Conservation (phyloP, 2,113 vertebrate genomes). For the Rhipidura dahli region DNA sequence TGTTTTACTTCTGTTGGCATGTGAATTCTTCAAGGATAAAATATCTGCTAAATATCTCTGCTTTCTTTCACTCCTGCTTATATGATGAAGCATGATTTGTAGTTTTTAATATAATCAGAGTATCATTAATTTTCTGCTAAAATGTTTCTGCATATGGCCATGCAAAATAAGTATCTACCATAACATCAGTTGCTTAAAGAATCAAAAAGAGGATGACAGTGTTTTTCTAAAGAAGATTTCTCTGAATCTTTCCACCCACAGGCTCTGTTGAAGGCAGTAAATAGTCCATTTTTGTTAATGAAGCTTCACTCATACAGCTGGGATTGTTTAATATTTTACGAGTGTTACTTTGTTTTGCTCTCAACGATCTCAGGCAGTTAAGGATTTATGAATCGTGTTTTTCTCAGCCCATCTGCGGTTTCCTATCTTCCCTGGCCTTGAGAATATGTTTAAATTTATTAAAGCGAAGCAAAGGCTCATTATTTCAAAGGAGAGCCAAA, state of each 20-base stretch:
- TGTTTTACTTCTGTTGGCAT: slow-evolving; percentile 21
- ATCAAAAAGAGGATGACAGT: slow-evolving; percentile 68
- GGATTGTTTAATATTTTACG: slow-evolving; percentile 90
- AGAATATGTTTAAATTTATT: slow-evolving; percentile 99
- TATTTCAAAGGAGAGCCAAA: slow-evolving; percentile 97
- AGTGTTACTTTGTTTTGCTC: slow-evolving; percentile 93
- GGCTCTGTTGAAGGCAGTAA: slow-evolving; percentile 79
- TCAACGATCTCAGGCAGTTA: slow-evolving; percentile 92
- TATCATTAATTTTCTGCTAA: slow-evolving; percentile 61
- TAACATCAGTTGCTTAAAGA: slow-evolving; percentile 70
- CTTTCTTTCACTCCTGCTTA: slow-evolving; percentile 14
- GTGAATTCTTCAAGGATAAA: slow-evolving; percentile 14
- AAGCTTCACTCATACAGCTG: slow-evolving; percentile 84
- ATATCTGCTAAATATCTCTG: not conserved
- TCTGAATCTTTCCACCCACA: slow-evolving; percentile 78
- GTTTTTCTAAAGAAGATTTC: slow-evolving; percentile 72
- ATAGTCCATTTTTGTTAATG: slow-evolving; percentile 87
- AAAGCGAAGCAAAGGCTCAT: slow-evolving; percentile 99
- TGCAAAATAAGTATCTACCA: slow-evolving; percentile 52
- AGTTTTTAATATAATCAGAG: slow-evolving; percentile 34
- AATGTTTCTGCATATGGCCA: slow-evolving; percentile 37
- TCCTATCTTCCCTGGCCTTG: slow-evolving; percentile 96
- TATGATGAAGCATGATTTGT: slow-evolving; percentile 1
- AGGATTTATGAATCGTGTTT: slow-evolving; percentile 99
- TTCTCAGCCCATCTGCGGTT: slow-evolving; percentile 86